These are phyloP conservation scores for Apodemus sylvaticus DNA, from an alignment of 2,113 vertebrate species.

Conservation along the genomic window DNA sequence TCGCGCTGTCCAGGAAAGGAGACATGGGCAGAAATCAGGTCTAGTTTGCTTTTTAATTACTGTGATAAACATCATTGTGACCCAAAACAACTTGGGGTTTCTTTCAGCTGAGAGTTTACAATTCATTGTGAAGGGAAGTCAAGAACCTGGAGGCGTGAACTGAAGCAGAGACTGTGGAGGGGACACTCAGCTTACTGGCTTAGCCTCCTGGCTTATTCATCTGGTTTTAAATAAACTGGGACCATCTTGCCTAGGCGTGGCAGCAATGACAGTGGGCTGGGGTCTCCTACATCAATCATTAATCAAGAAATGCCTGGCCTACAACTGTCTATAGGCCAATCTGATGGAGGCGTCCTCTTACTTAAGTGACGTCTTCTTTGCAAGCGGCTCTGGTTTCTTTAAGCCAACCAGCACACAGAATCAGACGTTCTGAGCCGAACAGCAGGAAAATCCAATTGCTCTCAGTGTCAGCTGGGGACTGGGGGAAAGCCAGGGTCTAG, in stretches of 20 bases:
- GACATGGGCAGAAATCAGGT: not conserved
- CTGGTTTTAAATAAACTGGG: not conserved
- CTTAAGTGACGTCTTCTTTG: not conserved
- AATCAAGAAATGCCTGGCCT: not conserved
- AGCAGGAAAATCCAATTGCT: not conserved
- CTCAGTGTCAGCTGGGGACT: rapidly evolving
- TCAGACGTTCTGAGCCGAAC: too few species aligned
- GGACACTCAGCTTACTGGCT: not conserved
- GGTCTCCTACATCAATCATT: not conserved
- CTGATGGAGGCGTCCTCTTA: not conserved
- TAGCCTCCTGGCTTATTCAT: too few species aligned
- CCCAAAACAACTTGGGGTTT: not conserved
- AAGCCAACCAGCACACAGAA: not conserved
- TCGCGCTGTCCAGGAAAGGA: not conserved
- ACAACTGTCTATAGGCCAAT: not conserved
- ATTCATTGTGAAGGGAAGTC: not conserved
- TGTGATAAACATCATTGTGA: too few species aligned
- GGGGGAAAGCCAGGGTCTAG: rapidly evolving
- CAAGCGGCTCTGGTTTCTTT: not conserved
- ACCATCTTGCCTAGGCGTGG: not conserved
- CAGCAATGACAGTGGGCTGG: not conserved
- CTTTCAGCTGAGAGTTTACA: not conserved
- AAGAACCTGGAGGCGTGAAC: not conserved
- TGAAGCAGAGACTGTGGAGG: not conserved
- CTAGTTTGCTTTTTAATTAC: too few species aligned